Conservation (phyloP, 35 echinoderm and acorn worm species). For the Ptychodera flava region DNA sequence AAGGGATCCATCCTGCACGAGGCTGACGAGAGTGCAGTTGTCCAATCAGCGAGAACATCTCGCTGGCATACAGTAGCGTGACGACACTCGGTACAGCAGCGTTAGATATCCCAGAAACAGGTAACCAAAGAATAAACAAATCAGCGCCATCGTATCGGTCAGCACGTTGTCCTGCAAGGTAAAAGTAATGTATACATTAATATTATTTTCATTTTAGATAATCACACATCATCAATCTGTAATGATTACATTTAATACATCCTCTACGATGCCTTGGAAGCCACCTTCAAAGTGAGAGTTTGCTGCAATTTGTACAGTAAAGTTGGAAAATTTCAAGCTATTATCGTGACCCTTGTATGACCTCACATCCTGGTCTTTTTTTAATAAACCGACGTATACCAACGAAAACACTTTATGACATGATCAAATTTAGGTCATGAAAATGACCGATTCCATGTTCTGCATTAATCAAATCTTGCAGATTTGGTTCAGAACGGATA, state of each 20-base stretch:
- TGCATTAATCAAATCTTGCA: background rate
- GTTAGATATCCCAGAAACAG: background rate
- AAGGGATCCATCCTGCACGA: background rate
- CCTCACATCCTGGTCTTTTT: too few relatives aligned
- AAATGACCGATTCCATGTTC: too few relatives aligned
- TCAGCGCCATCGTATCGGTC: background rate
- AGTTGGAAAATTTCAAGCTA: background rate
- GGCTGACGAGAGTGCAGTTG: background rate
- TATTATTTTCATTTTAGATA: background rate
- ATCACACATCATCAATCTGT: background rate
- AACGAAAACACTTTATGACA: too few relatives aligned
- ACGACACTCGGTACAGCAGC: background rate
- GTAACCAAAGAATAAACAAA: background rate
- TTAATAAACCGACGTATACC: too few relatives aligned
- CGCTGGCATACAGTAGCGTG: background rate
- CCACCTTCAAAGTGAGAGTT: background rate
- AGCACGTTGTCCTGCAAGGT: background rate
- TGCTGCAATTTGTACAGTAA: background rate
- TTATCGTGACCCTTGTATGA: background rate
- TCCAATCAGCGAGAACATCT: background rate
- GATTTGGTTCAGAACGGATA: background rate
- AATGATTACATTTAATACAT: background rate
- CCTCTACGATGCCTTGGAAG: background rate
- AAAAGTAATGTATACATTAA: background rate
- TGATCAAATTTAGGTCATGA: too few relatives aligned